Percentiles rank a stretch among this genome's conserved stretches.
Conservation (phyloP, 2,113 vertebrate genomes). For the Rhinoptilus africanus region DNA sequence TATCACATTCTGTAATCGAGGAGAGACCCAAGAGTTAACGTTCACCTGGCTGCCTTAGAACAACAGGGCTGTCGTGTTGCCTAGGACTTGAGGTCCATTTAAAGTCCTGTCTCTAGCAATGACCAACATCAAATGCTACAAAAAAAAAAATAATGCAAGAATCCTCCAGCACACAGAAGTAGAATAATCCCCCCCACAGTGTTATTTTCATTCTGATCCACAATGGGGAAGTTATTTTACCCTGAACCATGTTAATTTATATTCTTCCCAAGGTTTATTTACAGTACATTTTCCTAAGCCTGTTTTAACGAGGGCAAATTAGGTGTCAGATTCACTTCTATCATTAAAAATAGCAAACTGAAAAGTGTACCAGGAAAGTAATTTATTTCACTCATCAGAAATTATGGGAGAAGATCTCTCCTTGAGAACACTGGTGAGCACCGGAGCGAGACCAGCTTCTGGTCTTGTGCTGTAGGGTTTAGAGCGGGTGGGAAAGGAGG, state of each 20-base stretch:
- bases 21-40: background rate
- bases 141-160: background rate
- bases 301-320: constrained; percentile 4
- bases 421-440: background rate
- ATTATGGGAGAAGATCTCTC: background rate
- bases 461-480: background rate
- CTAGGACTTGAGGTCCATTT: background rate
- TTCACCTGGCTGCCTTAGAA: background rate
- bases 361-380: background rate
- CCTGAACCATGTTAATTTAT: background rate
- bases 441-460: background rate
- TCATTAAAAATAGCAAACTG: background rate
- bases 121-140: background rate
- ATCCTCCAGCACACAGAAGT: background rate
- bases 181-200: background rate
- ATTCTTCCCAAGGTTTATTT: background rate
- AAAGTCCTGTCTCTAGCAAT: background rate
- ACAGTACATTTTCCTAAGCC: background rate
- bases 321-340: background rate
- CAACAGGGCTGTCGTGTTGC: background rate
- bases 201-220: background rate
- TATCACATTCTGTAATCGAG: background rate
- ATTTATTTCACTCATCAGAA: background rate
- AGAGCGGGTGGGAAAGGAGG: background rate
- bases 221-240: background rate